Evolutionary conservation across 2,888 invertebrate species (phyloP).

Genomic region (Synergus umbraculus): DNA sequence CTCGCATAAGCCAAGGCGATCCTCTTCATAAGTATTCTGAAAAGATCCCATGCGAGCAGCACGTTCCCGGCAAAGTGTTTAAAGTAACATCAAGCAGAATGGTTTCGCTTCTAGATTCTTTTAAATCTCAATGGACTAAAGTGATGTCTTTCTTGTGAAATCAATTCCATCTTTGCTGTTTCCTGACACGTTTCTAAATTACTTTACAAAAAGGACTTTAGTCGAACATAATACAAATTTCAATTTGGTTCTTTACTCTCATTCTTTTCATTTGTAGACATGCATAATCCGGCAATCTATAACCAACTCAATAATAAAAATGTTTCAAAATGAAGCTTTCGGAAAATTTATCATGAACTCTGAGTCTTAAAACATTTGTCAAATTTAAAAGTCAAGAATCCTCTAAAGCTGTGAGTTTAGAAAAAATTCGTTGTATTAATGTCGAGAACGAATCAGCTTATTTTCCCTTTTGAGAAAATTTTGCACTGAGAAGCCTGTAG

Average conservation of each 20-base stretch:
- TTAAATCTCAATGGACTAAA: constrained; percentile 50
- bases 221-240: not conserved
- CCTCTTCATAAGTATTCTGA: constrained; percentile 59
- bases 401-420: no score
- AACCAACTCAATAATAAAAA: no score
- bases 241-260: not conserved
- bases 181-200: not conserved
- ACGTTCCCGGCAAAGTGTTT: constrained; percentile 56
- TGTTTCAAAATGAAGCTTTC: no score
- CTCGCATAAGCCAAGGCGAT: constrained; percentile 41
- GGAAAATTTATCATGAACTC: no score
- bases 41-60: constrained; percentile 36
- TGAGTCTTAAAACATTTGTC: no score
- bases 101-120: constrained; percentile 60
- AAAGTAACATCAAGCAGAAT: constrained; percentile 62
- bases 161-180: not conserved
- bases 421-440: no score
- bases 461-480: no score
- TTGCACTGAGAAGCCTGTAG: no score
- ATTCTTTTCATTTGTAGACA: no score
- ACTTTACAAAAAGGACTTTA: not conserved
- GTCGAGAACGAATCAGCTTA: no score
- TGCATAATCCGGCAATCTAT: no score
- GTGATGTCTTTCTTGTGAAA: constrained; percentile 51
- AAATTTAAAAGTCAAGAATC: no score